Base-by-base conservation (phyloP, 2,888 invertebrate species). In the Leptopilina drosophilae region DNA sequence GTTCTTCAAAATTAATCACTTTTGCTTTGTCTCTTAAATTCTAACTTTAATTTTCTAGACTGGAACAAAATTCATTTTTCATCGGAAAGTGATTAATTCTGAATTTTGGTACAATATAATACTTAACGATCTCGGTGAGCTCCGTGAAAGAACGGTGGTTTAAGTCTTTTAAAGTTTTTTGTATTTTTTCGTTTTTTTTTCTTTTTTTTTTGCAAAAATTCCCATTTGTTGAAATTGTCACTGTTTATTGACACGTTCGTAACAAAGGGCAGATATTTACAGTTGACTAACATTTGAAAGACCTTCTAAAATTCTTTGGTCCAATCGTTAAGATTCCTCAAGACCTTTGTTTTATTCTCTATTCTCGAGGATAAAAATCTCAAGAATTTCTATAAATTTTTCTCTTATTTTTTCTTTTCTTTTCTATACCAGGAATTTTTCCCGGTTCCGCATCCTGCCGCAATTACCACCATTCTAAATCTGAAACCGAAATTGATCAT, bases 121-220 rank as follows among this genome's bases (percentile, higher is more conserved):
- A 73, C 73, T 56, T 73, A 73, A 59, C 33, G 73, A 73, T 73
- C 49, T 49, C 40, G 56, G 73, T 73, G 56, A 59, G 56, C 73
- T 73, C 56, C 73, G 56, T 73, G 73, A 73, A 73, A 73, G 73
- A 73, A 73, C 73, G 73, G 73, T 73, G 73, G 73, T 73, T 73
- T 59, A 73, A 73, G 75, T 82, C 79, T 78, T 80, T 33, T 33
- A 33, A 80, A 81, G 77, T 77, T 76, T 80, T 78, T 77, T 33
- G 33, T 33, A 33, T 77, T 62, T 80, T 76, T 59, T 82, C 80
- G 82, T 81, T 76, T 82, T 81, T n/a, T 81, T 66, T 78, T 14
- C 20, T n/a, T 59, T 11, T 56, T 62, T 73, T 5, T 73, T 59
- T 40, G 56, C 59, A 73, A 69, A 73, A 69, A 73, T 40, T 33